Percentiles rank a stretch among this genome's conserved stretches.
These are phyloP conservation scores for Drosophila auraria DNA, from an alignment of 1,140 invertebrate genomes.

Conservation along the genomic window DNA sequence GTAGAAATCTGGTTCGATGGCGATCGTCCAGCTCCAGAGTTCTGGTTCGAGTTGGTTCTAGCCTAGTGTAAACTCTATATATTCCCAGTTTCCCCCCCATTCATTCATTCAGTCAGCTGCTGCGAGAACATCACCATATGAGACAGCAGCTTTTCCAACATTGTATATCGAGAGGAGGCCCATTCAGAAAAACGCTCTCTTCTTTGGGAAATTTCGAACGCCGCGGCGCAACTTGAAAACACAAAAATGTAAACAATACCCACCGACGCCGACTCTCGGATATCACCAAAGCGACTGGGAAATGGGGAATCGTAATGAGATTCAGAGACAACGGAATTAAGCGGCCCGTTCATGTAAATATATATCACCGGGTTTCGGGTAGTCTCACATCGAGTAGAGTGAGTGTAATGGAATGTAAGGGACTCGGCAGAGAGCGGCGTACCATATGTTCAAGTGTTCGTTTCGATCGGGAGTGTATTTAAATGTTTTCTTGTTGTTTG, in stretches of 20 bases:
- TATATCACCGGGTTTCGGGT: constrained; percentile 45
- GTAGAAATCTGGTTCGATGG: constrained; percentile 58
- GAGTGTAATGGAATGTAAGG: constrained; percentile 32
- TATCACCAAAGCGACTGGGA: constrained; percentile 36
- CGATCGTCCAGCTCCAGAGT: constrained; percentile 2
- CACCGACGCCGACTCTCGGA: constrained; percentile 12
- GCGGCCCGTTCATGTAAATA: constrained; percentile 51
- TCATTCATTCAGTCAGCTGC: constrained; percentile 19
- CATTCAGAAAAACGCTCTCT: constrained; percentile 33
- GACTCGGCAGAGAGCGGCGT: constrained; percentile 6
- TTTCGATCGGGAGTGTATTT: constrained; percentile 22
- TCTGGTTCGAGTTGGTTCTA: constrained; percentile 38
- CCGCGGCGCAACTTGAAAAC: constrained; percentile 12
- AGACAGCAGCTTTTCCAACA: constrained; percentile 34
- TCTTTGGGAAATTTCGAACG: constrained; percentile 35
- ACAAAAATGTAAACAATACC: constrained; percentile 44
- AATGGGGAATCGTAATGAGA: constrained; percentile 47
- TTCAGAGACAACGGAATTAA: constrained; percentile 46
- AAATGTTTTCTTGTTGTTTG: constrained; percentile 26
- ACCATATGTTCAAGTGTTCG: constrained; percentile 38
- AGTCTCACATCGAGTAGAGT: constrained; percentile 4
- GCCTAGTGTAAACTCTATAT: not conserved
- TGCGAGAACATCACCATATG: constrained; percentile 4
- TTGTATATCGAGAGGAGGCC: not conserved
- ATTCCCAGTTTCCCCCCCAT: constrained; percentile 10